These are phyloP conservation scores for Felis chaus DNA, from an alignment of 2,113 vertebrate genomes.

Conservation along the genomic window DNA sequence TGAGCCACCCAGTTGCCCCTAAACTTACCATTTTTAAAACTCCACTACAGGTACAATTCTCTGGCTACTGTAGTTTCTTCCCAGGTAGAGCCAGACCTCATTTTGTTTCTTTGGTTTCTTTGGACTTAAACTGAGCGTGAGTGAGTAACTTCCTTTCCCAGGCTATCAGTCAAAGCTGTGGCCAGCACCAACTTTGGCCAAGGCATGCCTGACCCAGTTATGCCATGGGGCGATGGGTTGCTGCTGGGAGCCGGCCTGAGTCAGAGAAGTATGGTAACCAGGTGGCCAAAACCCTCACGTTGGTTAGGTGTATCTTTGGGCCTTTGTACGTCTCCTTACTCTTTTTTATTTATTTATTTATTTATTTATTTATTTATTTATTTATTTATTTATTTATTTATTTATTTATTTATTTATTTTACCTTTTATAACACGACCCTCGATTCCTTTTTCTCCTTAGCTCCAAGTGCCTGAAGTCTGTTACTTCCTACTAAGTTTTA, in stretches of 20 bases:
- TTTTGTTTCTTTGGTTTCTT: background rate
- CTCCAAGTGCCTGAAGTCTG: background rate
- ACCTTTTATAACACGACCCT: background rate
- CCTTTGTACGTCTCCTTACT: background rate
- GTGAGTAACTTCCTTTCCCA: background rate
- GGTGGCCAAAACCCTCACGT: background rate
- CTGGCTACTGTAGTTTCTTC: background rate
- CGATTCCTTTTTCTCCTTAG: background rate
- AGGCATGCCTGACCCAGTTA: background rate
- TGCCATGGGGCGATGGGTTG: background rate
- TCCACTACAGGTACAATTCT: background rate
- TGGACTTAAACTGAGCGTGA: background rate
- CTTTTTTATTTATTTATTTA: background rate
- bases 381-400: background rate
- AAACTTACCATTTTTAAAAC: background rate
- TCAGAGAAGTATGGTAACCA: background rate
- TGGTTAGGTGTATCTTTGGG: background rate
- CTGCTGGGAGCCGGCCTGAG: background rate
- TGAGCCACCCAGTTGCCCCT: too few relatives aligned
- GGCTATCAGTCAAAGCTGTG: background rate
- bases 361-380: background rate
- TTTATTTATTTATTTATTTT: background rate
- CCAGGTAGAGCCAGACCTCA: background rate
- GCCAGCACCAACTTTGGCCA: background rate
- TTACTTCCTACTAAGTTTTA: constrained; percentile 35